These are phyloP conservation scores for Procambarus clarkii DNA, from an alignment of 1,140 invertebrate species.

Conservation along the genomic window DNA sequence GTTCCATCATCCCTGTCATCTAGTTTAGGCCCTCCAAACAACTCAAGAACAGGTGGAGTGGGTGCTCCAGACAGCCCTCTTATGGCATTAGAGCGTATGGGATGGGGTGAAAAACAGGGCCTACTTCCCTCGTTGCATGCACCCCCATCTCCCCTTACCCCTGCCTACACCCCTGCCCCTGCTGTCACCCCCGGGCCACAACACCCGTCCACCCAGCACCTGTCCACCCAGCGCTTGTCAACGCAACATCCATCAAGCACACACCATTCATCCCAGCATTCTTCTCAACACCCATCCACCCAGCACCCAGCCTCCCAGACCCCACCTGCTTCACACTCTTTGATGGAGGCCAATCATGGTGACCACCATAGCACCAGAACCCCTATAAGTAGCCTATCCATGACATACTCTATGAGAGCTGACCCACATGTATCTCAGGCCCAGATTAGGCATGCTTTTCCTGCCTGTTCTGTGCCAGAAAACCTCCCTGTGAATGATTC, in stretches of 20 bases:
- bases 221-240: constrained; percentile 32
- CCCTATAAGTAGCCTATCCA: constrained; percentile 45
- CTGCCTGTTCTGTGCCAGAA: constrained; percentile 52
- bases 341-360: constrained; percentile 49
- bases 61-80: constrained; percentile 71
- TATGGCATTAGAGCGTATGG: constrained; percentile 72
- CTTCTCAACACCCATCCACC: constrained; percentile 36
- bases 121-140: constrained; percentile 69
- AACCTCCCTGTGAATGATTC: constrained; percentile 48
- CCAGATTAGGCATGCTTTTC: constrained; percentile 46
- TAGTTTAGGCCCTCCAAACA: constrained; percentile 57
- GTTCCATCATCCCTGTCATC: constrained; percentile 53
- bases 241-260: constrained; percentile 40
- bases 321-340: constrained; percentile 33
- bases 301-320: constrained; percentile 51
- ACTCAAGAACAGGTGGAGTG: constrained; percentile 61
- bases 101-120: constrained; percentile 71
- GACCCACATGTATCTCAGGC: constrained; percentile 54
- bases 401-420: constrained; percentile 48
- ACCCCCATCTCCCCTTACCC: constrained; percentile 68
- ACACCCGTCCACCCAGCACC: constrained; percentile 62
- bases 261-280: constrained; percentile 38
- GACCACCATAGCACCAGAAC: constrained; percentile 36
- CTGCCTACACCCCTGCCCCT: constrained; percentile 64
- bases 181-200: constrained; percentile 67